Conservation (phyloP, 2,797 vertebrate species). For the Urosaurus nigricauda region DNA sequence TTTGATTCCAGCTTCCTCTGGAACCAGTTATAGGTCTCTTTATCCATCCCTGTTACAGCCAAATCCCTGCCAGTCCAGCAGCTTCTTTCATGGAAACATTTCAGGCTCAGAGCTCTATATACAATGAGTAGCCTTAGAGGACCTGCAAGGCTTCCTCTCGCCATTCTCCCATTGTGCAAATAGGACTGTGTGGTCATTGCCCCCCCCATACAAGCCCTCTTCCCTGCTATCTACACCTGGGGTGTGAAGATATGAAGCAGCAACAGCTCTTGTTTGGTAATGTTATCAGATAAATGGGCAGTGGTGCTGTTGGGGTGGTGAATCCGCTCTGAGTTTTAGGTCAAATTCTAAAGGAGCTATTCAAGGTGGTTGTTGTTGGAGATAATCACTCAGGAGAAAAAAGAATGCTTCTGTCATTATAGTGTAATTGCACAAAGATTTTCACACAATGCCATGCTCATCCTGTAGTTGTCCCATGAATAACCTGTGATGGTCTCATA, state of each 20-base stretch:
- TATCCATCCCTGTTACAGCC: neutral
- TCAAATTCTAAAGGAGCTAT: no score
- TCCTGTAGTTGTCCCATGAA: no score
- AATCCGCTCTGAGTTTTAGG: no score
- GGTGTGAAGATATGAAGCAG: neutral
- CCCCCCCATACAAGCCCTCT: neutral
- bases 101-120: neutral
- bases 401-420: no score
- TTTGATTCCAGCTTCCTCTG: neutral
- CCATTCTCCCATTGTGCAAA: no score
- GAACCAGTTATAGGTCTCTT: neutral
- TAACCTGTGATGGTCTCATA: no score
- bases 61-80: neutral
- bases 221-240: neutral
- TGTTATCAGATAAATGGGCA: no score
- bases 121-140: neutral
- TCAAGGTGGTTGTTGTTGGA: no score
- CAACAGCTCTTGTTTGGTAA: neutral
- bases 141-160: neutral
- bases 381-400: no score
- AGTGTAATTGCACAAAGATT: no score
- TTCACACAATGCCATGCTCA: no score
- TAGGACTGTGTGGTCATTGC: neutral
- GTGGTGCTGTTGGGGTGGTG: no score
- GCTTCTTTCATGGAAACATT: neutral